Evolutionary conservation across 2,113 vertebrate species (phyloP).

Genomic region (Carettochelys insculpta): DNA sequence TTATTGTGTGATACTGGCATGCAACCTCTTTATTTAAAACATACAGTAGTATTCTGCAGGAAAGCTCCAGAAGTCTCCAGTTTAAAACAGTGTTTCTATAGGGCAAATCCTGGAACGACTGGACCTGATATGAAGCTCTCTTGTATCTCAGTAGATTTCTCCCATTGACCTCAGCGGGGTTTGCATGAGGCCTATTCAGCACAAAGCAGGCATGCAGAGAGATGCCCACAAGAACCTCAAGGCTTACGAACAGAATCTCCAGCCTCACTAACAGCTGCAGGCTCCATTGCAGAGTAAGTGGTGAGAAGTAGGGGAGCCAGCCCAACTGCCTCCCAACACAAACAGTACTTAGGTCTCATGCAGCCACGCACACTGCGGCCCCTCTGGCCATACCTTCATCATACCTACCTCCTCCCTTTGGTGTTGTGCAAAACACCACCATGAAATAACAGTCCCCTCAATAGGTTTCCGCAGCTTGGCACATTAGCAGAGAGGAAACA

Average conservation of each 20-base stretch:
- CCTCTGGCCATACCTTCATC: rapidly evolving
- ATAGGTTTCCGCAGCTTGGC: not conserved
- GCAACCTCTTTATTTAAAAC: conserved; percentile 37
- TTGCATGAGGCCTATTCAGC: not conserved
- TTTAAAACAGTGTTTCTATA: conserved; percentile 54
- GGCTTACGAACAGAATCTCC: not conserved
- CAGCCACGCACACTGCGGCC: rapidly evolving
- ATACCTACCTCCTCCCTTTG: rapidly evolving
- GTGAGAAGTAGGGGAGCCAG: not conserved
- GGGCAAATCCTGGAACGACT: not conserved
- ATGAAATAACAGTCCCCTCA: not conserved
- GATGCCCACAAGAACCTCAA: not conserved
- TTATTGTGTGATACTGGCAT: conserved; percentile 58
- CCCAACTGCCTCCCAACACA: not conserved
- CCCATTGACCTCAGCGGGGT: not conserved
- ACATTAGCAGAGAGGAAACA: not conserved
- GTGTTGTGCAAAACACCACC: not conserved
- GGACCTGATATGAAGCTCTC: not conserved
- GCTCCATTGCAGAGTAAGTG: not conserved
- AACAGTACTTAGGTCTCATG: not conserved
- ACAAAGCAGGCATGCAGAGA: not conserved
- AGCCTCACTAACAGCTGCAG: not conserved
- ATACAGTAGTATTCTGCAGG: conserved; percentile 53
- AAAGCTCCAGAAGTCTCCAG: conserved; percentile 45
- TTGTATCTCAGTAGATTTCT: rapidly evolving